Base-by-base conservation (phyloP, 2,113 vertebrate genomes). In the Amazona vittata region DNA sequence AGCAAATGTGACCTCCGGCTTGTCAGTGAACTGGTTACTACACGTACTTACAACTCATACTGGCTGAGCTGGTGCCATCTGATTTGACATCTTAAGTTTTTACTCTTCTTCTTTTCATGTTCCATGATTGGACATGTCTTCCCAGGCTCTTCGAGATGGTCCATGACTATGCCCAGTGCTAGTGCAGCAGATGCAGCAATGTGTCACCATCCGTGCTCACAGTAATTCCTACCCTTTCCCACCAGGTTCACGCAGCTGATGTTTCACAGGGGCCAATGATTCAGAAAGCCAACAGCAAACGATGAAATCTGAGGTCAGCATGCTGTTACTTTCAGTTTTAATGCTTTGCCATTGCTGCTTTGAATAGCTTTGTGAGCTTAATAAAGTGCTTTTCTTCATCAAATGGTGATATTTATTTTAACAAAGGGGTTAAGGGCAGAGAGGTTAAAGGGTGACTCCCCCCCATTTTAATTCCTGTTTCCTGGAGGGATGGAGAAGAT, bases 291-390 rank as follows among this genome's bases (percentile, higher is more conserved):
- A 77, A 60, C 4, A 62, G 41, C 49, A 76, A 79, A 69, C 1
- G 0, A 74, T 31, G 52, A 5, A 4, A 63, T 77, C 44, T 63
- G 67, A 93, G 33, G 37, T 43, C 62, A 90, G 53, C 21, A 25
- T 22, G 25, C 14, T 73, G 63, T 80, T 95, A 81, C 74, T 92
- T 97, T 95, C 86, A 73, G 65, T 87, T 94, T 90, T 92, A 44
- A 65, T 37, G 8, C 63, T 92, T 83, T 90, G 43, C 35, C 63
- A 31, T 37, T 75, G n/a, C 60, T 86, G 14, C 35, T 86, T 53
- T 77, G 41, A 86, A 53, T 19, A 64, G 25, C 17, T 86, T 82
- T 82, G 57, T 52, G 82, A 91, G 24, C 20, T 77, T 55, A 79
- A 68, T 8, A 25, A 37, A 55, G 21, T 22, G 15, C 14, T 63